Evolutionary conservation across 2,113 vertebrate species (phyloP), one percentile per base, ranked within the genome.

Genomic region (Apodemus sylvaticus): DNA sequence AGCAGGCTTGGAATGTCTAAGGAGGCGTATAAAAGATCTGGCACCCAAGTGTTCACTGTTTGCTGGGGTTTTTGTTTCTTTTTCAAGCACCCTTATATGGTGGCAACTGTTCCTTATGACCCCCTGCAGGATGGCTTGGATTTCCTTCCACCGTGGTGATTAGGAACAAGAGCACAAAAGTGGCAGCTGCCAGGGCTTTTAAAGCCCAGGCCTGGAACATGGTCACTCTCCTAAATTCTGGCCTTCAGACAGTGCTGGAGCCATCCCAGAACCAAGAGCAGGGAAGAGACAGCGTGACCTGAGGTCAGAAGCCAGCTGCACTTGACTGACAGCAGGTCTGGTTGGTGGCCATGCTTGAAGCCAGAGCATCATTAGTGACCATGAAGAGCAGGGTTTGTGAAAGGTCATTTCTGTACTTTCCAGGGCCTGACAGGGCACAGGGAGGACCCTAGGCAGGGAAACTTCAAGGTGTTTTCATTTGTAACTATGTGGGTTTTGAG

Each of bases 81-180:
- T 76, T 36, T 3, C 7, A 13, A 29, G 45, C 8, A 0, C 0
- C 86, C 74, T n/a, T 77, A 0, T 3, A 5, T 3, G 7, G 13
- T 10, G 16, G 3, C 31, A 2, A 1, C 11, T 71, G 5, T 19
- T 45, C 16, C 29, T 8, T 0, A 4, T 19, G 31, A 1, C 31
- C 53, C 68, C 68, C 13, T 7, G 3, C 1, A 1, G 26, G n/a
- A 48, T n/a, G 19, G 29, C 68, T n/a, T 45, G 42, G 55, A 7
- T 6, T 55, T 64, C 34, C 55, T 76, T 55, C 45, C 12, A 58
- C 7, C 39, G 6, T 24, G 48, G 66, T 34, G 5, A 10, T 53
- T 3, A 34, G 24, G 36, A 8, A 7, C 31, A n/a, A 48, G 60
- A 71, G 16, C 3, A 53, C 0, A 0, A 22, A 51, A 1, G 0